Evolutionary conservation across 1,140 invertebrate species (phyloP).

Genomic region (Drosophila malerkotliana): DNA sequence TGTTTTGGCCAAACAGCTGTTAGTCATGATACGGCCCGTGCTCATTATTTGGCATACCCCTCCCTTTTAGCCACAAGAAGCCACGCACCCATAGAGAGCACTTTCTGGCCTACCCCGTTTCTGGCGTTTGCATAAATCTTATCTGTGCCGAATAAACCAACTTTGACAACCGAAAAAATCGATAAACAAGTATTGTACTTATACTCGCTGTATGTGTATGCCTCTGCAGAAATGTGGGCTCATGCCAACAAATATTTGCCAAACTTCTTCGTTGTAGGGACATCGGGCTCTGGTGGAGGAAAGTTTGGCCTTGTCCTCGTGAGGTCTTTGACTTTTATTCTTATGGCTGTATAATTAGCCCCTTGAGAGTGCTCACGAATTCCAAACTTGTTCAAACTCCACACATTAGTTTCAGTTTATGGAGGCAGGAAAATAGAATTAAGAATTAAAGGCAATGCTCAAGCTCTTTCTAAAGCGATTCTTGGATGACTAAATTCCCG

Average conservation of each 20-base stretch:
- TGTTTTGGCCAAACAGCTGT: conserved; percentile 70
- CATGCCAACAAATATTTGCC: conserved; percentile 31
- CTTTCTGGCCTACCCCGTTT: conserved; percentile 30
- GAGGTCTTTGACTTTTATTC: conserved; percentile 36
- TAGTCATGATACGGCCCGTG: conserved; percentile 59
- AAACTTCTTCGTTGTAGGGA: background rate
- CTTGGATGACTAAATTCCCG: conserved; percentile 4
- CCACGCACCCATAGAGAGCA: background rate
- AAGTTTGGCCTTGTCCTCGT: conserved; percentile 20
- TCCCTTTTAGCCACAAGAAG: background rate
- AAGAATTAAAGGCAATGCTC: no score
- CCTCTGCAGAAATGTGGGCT: background rate
- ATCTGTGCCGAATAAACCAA: conserved; percentile 28
- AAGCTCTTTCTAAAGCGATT: background rate
- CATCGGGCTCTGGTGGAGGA: conserved; percentile 9
- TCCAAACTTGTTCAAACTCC: conserved; percentile 25
- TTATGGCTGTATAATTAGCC: conserved; percentile 19
- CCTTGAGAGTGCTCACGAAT: conserved; percentile 21
- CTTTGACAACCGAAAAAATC: conserved; percentile 46
- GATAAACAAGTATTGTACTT: conserved; percentile 30
- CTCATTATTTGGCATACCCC: conserved; percentile 16
- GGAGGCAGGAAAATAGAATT: background rate
- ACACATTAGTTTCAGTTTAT: conserved; percentile 7
- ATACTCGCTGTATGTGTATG: conserved; percentile 5
- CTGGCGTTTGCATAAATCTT: conserved; percentile 32